Base-by-base conservation (phyloP, 1,140 invertebrate genomes). In the Drosophila busckii region DNA sequence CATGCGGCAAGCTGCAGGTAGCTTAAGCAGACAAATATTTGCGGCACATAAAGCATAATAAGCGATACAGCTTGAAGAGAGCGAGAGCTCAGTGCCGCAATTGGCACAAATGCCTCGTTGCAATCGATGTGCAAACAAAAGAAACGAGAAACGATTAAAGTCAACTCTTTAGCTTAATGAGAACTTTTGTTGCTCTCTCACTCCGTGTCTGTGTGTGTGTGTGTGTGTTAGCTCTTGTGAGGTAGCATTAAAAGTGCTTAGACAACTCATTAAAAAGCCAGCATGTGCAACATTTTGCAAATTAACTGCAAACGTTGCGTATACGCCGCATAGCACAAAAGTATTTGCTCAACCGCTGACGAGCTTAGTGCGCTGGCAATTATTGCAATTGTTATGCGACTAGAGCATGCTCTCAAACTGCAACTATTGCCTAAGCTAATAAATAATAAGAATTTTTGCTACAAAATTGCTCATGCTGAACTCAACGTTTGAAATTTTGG, bases 301-400 rank as follows among this genome's bases (percentile, higher is more conserved):
- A 78, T 78, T 78, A 80, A 78, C 73, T 80, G 73, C 73, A 60
- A 64, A 71, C 73, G 73, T 80, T 52, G 67, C 73, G 63, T 78
- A 71, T 80, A 59, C 73, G 56, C 71, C 60, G 49, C 49, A 70
- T 80, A 37, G 49, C 31, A 52, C 56, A 25, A 48, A 71, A 67
- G 73, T 78, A 80, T 78, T 78, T 80, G 73, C 54, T 59, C 59
- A 73, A 64, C 48, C 40, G 4, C 41, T 28, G 32, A 29, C 9
- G 15, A 17, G n/a, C n/a, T n/a, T n/a, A n/a, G n/a, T n/a, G n/a
- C n/a, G n/a, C n/a, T n/a, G n/a, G n/a, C n/a, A n/a, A n/a, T n/a
- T n/a, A n/a, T n/a, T n/a, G n/a, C n/a, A n/a, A n/a, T n/a, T n/a
- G n/a, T n/a, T n/a, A n/a, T n/a, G n/a, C n/a, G n/a, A n/a, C n/a